Evolutionary conservation across 2,113 vertebrate genomes (phyloP).

Genomic region (Pituophis catenifer): DNA sequence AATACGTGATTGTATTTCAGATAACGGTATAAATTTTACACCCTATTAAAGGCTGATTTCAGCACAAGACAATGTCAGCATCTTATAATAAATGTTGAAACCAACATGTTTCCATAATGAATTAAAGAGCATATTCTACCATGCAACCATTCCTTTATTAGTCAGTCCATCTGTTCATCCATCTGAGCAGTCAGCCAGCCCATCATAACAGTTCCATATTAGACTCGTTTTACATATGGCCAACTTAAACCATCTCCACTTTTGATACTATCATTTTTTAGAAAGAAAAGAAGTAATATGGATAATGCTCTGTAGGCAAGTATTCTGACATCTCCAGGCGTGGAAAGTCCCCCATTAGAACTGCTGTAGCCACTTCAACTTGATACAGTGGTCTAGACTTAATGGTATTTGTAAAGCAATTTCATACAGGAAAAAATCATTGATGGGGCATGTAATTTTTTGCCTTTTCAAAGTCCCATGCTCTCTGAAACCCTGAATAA

Average conservation of each 20-base stretch:
- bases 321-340: background rate
- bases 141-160: background rate
- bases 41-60: background rate
- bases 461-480: background rate
- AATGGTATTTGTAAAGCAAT: background rate
- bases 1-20: background rate
- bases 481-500: background rate
- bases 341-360: background rate
- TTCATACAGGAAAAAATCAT: no score
- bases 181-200: background rate
- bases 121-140: background rate
- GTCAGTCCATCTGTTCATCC: background rate
- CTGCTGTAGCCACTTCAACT: background rate
- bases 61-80: background rate
- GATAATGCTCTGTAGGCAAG: background rate
- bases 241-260: background rate
- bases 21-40: background rate
- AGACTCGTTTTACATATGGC: background rate
- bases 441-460: background rate
- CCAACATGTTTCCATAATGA: background rate
- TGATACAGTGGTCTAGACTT: background rate
- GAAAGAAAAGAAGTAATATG: background rate
- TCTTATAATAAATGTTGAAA: background rate
- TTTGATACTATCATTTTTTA: background rate
- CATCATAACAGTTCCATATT: background rate